These are phyloP conservation scores for Rhamnusium bicolor DNA, from an alignment of 2,888 invertebrate species.

Conservation along the genomic window DNA sequence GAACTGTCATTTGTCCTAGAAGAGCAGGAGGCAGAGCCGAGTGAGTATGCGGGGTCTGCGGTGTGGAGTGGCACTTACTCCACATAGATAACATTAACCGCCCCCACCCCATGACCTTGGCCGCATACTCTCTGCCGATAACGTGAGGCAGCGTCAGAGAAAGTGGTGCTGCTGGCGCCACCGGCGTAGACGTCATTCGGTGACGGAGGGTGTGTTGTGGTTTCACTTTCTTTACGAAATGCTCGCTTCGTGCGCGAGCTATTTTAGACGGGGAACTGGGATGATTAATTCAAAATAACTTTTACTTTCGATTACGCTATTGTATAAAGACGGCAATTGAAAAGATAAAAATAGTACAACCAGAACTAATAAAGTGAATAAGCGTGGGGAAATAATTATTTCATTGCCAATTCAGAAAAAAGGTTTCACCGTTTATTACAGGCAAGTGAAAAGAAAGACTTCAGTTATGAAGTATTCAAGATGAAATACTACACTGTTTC, in stretches of 20 bases:
- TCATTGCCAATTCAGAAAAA: background rate
- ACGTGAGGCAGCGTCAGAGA: background rate
- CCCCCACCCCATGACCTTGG: constrained; percentile 47
- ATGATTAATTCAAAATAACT: constrained; percentile 6
- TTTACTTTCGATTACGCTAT: constrained; percentile 4
- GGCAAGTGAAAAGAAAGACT: too few species aligned
- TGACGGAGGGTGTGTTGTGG: constrained; percentile 25
- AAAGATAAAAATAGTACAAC: background rate
- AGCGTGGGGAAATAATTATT: background rate
- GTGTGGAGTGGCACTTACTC: constrained; percentile 37
- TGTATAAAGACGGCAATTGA: background rate
- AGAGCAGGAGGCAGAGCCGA: constrained; percentile 13
- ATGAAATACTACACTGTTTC: too few species aligned
- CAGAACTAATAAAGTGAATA: background rate
- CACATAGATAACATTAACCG: constrained; percentile 35
- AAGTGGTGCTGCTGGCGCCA: constrained; percentile 11
- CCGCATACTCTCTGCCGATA: constrained; percentile 40
- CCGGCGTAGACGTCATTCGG: constrained; percentile 19
- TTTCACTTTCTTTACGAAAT: constrained; percentile 22
- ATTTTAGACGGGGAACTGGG: constrained; percentile 1
- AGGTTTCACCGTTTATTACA: background rate
- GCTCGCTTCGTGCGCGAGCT: background rate
- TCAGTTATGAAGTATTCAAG: too few species aligned
- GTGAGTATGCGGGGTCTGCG: constrained; percentile 18
- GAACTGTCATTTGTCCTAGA: constrained; percentile 5